Percentiles rank a stretch among this genome's conserved stretches.
These are phyloP conservation scores for Gorsachius magnificus DNA, from an alignment of 2,797 vertebrate species.

Conservation along the genomic window DNA sequence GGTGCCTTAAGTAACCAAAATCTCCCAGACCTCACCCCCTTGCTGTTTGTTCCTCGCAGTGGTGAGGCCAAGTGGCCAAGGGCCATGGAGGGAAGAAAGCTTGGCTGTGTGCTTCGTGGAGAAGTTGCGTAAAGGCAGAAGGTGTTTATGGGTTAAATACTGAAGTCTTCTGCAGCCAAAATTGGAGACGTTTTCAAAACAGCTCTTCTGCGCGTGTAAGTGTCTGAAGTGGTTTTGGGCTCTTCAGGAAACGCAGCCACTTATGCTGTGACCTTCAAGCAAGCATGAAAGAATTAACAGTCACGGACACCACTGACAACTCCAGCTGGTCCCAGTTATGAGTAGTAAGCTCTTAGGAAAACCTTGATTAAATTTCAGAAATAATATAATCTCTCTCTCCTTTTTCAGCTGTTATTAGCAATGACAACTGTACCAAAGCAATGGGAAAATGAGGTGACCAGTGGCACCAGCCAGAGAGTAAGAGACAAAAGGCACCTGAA, in stretches of 20 bases:
- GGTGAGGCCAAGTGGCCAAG: not conserved
- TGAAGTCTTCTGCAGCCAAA: not conserved
- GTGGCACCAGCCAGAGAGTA: not conserved
- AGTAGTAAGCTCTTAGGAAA: not conserved
- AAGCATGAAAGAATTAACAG: not conserved
- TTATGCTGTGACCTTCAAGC: not conserved
- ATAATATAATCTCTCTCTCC: not conserved
- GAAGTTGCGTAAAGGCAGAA: not conserved
- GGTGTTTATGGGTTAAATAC: not conserved
- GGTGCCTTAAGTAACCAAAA: rapidly evolving
- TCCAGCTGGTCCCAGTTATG: not conserved
- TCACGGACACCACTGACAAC: rapidly evolving
- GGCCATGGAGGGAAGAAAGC: not conserved
- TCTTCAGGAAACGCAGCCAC: rapidly evolving
- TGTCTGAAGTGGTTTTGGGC: not conserved
- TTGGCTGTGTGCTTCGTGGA: rapidly evolving
- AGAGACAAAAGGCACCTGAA: not conserved
- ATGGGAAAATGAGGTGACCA: not conserved
- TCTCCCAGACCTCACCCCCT: not conserved
- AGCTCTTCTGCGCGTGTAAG: not conserved
- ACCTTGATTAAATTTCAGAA: not conserved
- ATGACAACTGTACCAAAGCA: not conserved
- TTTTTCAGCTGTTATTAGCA: not conserved
- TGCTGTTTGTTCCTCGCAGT: rapidly evolving
- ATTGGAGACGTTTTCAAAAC: rapidly evolving